Conservation (phyloP, 2,797 vertebrate species). For the Craterocephalus amniculus region DNA sequence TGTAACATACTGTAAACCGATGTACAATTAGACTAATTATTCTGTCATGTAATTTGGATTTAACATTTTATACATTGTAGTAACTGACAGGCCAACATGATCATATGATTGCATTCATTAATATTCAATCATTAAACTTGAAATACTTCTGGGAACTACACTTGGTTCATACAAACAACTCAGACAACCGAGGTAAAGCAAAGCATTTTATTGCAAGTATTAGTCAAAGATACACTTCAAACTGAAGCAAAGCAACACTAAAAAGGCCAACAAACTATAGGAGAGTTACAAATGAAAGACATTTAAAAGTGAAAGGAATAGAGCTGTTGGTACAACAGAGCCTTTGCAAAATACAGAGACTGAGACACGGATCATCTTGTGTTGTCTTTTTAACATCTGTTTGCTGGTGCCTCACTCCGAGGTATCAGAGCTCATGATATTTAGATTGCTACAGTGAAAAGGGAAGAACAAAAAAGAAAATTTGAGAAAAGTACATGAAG, state of each 20-base stretch:
- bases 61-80: too few relatives aligned
- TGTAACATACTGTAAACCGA: too few relatives aligned
- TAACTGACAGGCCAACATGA: too few relatives aligned
- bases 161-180: not conserved
- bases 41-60: too few relatives aligned
- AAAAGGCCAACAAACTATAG: slow-evolving; percentile 83
- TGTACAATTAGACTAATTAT: too few relatives aligned
- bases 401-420: slow-evolving; percentile 73
- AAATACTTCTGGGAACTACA: not conserved
- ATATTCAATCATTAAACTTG: not conserved
- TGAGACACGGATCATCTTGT: slow-evolving; percentile 72
- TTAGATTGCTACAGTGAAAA: slow-evolving; percentile 50
- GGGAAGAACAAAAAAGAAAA: slow-evolving; percentile 45
- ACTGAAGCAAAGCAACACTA: slow-evolving; percentile 90
- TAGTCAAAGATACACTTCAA: slow-evolving; percentile 92
- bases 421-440: slow-evolving; percentile 62
- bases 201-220: slow-evolving; percentile 93
- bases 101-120: not conserved
- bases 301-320: slow-evolving; percentile 79
- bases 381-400: slow-evolving; percentile 52
- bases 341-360: slow-evolving; percentile 79
- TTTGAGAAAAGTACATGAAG: slow-evolving; percentile 17
- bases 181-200: slow-evolving; percentile 76
- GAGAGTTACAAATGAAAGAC: slow-evolving; percentile 82
- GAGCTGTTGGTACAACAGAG: slow-evolving; percentile 83